Percentiles rank a stretch among this genome's conserved stretches.
Conservation (phyloP, 2,113 vertebrate genomes). For the Zosterops hypoxanthus region DNA sequence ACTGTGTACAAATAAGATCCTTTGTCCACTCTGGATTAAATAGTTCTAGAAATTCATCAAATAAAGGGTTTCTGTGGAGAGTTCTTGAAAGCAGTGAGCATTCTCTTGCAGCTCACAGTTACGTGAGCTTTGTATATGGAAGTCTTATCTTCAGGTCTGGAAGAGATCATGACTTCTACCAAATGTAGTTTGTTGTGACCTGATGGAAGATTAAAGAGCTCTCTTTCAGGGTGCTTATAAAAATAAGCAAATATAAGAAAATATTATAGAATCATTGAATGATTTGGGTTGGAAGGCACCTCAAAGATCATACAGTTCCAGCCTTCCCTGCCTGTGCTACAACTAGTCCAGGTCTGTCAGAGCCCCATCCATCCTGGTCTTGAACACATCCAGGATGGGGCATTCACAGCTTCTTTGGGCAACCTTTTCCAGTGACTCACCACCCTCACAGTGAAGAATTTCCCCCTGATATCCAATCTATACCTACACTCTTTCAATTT, state of each 20-base stretch:
- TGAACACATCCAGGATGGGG: neutral
- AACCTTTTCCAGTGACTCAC: neutral
- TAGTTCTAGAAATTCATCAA: neutral
- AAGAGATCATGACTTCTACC: neutral
- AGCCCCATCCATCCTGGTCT: neutral
- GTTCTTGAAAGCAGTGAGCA: neutral
- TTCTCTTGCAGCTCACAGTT: neutral
- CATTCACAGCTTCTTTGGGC: neutral
- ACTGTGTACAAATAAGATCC: neutral
- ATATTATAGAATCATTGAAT: neutral
- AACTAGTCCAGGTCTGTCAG: neutral
- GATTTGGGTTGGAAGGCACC: neutral
- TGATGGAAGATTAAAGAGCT: neutral
- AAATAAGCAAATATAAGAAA: neutral
- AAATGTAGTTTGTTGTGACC: neutral
- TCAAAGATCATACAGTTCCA: neutral
- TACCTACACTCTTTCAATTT: neutral
- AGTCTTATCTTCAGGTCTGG: neutral
- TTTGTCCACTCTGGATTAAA: neutral
- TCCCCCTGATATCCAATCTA: neutral
- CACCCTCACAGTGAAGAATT: neutral
- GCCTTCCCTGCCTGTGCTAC: neutral
- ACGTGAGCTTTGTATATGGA: neutral
- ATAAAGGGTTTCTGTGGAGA: neutral
- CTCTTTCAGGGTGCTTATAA: neutral